phyloP scores from a whole-genome alignment of 2,113 vertebrate genomes.

The Pseudorhombus dupliciocellatus region DNA sequence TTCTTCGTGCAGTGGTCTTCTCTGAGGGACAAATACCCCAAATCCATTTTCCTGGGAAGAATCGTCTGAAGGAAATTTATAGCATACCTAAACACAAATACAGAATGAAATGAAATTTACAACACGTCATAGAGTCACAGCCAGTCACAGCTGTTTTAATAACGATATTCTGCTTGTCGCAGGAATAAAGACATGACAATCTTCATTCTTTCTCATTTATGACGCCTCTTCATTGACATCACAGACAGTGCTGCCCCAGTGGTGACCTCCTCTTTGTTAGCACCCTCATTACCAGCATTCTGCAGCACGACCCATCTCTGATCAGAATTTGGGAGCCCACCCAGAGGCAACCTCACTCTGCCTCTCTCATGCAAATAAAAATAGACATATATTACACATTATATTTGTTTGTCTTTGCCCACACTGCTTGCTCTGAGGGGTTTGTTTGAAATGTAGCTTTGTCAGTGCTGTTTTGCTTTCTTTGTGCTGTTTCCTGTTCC shows the following conservation, averaged over 20 bases:
- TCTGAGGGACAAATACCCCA: constrained; percentile 90
- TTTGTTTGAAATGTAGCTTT: constrained; percentile 3
- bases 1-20: constrained; percentile 94
- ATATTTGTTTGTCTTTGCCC: too few relatives aligned
- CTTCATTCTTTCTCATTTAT: not conserved
- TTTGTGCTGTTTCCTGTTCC: constrained; percentile 64
- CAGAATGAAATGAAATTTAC: not conserved
- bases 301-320: not conserved
- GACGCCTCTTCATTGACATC: not conserved
- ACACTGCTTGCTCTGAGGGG: too few relatives aligned
- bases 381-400: too few relatives aligned
- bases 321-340: not conserved
- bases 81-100: not conserved
- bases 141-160: too few relatives aligned
- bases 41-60: constrained; percentile 90
- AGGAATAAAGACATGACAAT: not conserved
- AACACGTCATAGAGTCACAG: too few relatives aligned
- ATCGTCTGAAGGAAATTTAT: constrained; percentile 80
- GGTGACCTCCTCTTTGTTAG: not conserved
- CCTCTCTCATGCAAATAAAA: too few relatives aligned
- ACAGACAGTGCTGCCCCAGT: not conserved
- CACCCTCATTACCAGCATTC: not conserved
- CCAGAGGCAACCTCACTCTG: not conserved
- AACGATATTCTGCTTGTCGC: not conserved
- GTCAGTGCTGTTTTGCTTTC: constrained; percentile 35